These are phyloP conservation scores for Syngnathoides biaculeatus DNA, from an alignment of 2,113 vertebrate genomes.

Conservation along the genomic window DNA sequence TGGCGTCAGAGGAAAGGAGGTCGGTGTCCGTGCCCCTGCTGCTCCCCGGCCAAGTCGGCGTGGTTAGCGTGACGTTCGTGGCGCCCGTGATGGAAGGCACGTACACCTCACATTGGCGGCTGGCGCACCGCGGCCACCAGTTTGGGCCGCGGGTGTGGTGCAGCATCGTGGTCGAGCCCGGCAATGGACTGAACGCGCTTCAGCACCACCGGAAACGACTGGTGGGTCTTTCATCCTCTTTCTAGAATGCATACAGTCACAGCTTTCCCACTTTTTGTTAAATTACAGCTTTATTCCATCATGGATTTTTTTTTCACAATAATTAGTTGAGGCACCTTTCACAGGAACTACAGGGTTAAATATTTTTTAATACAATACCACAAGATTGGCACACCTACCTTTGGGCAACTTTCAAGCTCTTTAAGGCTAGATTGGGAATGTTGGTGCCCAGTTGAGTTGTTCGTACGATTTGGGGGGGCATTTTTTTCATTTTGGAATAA, in stretches of 20 bases:
- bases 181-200: slow-evolving; percentile 28
- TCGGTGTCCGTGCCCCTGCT: slow-evolving; percentile 87
- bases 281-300: neutral
- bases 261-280: neutral
- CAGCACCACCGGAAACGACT: slow-evolving; percentile 66
- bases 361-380: too few species aligned
- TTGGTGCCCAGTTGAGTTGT: too few species aligned
- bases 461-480: too few species aligned
- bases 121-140: slow-evolving; percentile 91
- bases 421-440: too few species aligned
- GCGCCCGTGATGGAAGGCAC: slow-evolving; percentile 90
- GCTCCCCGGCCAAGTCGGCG: slow-evolving; percentile 85
- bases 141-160: slow-evolving; percentile 98
- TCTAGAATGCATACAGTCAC: neutral
- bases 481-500: too few species aligned
- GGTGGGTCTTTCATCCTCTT: slow-evolving; percentile 69
- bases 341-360: too few species aligned
- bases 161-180: slow-evolving; percentile 89
- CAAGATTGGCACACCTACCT: too few species aligned
- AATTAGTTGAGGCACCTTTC: too few species aligned
- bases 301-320: too few species aligned
- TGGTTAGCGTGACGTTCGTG: slow-evolving; percentile 91
- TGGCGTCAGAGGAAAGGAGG: slow-evolving; percentile 83
- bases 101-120: slow-evolving; percentile 96
- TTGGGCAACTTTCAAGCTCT: too few species aligned